Evolutionary conservation across 2,113 vertebrate species (phyloP).

Genomic region (Lates calcarifer): DNA sequence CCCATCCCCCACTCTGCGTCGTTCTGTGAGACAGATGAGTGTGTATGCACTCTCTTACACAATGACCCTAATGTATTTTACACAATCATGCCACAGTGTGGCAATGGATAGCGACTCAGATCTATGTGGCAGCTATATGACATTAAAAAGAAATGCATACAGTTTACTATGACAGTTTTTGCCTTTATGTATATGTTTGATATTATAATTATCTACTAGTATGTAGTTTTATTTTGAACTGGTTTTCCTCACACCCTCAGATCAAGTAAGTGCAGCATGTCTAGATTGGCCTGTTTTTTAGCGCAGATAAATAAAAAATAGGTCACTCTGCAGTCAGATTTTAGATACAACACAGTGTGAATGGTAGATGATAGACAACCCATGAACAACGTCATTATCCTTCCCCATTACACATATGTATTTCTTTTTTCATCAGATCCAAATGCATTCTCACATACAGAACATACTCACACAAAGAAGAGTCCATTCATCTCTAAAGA

Average conservation of each 20-base stretch:
- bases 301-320: not conserved
- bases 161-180: not conserved
- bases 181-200: not conserved
- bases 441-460: not conserved
- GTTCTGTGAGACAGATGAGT: conserved; percentile 30
- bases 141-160: conserved; percentile 6
- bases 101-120: conserved; percentile 55
- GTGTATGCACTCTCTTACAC: conserved; percentile 37
- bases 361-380: not conserved
- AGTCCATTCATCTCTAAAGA: conserved; percentile 2
- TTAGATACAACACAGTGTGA: not conserved
- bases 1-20: conserved; percentile 55
- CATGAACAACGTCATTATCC: not conserved
- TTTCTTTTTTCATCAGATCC: not conserved
- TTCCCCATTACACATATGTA: not conserved
- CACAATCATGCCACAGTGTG: conserved; percentile 27
- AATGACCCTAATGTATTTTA: conserved; percentile 43
- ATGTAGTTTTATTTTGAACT: not conserved
- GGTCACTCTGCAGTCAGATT: not conserved
- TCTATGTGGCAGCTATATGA: conserved; percentile 36
- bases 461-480: not conserved
- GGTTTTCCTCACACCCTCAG: not conserved
- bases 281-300: not conserved
- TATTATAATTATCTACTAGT: not conserved
- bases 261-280: not conserved